Evolutionary conservation across 1,140 invertebrate species (phyloP).

Genomic region (Lepidurus packardi): DNA sequence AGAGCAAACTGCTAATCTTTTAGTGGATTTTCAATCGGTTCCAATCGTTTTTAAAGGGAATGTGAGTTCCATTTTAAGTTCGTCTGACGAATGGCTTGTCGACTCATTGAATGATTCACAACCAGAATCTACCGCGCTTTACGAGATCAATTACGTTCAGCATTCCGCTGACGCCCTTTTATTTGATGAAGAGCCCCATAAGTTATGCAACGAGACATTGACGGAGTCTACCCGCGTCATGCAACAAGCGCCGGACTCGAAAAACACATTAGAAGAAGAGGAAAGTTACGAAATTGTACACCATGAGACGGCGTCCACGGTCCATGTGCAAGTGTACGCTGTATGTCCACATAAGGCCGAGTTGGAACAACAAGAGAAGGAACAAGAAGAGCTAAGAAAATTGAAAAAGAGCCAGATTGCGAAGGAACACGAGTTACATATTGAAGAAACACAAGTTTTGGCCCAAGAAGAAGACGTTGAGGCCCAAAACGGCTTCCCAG

Average conservation of each 20-base stretch:
- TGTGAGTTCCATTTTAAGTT: neutral
- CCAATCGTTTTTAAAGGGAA: neutral
- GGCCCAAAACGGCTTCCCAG: too few relatives aligned
- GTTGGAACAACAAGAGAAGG: neutral
- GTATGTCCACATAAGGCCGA: neutral
- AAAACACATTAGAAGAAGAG: neutral
- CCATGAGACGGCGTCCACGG: neutral
- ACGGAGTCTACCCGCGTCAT: neutral
- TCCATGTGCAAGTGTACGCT: neutral
- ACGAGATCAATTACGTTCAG: neutral
- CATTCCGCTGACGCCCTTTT: neutral
- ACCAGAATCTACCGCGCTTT: neutral
- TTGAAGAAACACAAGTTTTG: too few relatives aligned
- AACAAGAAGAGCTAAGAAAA: neutral
- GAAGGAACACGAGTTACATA: too few relatives aligned
- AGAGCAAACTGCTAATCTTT: neutral
- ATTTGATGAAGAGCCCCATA: neutral
- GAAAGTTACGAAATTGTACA: neutral
- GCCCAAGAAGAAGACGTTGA: too few relatives aligned
- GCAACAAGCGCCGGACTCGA: neutral
- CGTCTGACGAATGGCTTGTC: slow-evolving; percentile 5
- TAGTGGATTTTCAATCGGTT: neutral
- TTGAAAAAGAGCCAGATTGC: too few relatives aligned
- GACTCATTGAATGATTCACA: neutral
- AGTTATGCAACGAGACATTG: neutral